Evolutionary conservation across 2,888 invertebrate genomes (phyloP), one percentile per base, ranked within the genome.

Genomic region (Nemotelus nigrinus): DNA sequence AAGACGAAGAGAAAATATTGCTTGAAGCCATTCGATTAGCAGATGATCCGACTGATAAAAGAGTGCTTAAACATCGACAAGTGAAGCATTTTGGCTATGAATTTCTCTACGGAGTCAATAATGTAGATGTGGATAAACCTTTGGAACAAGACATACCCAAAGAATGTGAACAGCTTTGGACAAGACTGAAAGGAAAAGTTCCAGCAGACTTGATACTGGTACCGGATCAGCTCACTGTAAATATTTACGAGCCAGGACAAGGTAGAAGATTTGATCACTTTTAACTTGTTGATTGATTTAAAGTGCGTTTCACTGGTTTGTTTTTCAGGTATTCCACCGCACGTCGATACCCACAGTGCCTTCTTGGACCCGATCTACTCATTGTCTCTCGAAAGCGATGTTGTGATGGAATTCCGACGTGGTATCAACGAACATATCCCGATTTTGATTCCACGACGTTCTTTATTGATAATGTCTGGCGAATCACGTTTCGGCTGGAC

Each of bases 341-440:
- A 99, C 87, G 92, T 97, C 41, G 99, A 99, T 85, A 97, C 96
- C 0, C 97, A 98, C 84, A 96, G 96, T 86, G 94, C 96, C 0
- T 99, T 99, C 87, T 93, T 94, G 81, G 93, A 93, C 83, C 94
- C 93, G 2, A 94, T 99, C 80, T 85, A 98, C 45, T 96, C 97
- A 0, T 85, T 99, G 0, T 98, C 97, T 2, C 88, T 98, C 25
- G 92, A 93, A 3, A 92, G 95, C 1, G 89, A 93, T 78, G 91
- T 94, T 74, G 90, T 96, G 0, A 98, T 98, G 97, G 96, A 98
- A 82, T 98, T 97, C 88, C 92, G 91, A 80, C 91, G 91, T 82
- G 89, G 89, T 72, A 88, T 89, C 60, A 89, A 90, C 0, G 84
- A 88, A 78, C 90, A 90, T 81, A 85, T 91, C 6, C 91, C 92